Conservation (phyloP, 2,113 vertebrate genomes). For the Candoia aspera region DNA sequence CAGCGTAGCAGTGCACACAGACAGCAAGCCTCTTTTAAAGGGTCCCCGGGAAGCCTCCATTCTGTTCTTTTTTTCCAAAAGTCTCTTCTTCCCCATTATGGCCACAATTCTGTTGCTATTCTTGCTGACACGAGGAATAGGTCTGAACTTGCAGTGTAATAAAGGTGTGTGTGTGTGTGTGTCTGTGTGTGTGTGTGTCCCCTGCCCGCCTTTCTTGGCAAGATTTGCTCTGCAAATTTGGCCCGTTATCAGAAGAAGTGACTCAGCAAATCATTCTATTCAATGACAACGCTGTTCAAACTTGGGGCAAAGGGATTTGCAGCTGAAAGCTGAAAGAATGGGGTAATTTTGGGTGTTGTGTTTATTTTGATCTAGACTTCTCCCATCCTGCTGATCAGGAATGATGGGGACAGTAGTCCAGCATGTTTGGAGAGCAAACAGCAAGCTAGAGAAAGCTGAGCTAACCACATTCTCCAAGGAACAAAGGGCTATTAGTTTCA, state of each 20-base stretch:
- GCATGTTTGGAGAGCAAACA: not conserved
- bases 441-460: not conserved
- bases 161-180: not conserved
- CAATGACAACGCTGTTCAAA: not conserved
- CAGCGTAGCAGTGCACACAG: too few relatives aligned
- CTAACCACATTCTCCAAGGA: not conserved
- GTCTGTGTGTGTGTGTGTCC: not conserved
- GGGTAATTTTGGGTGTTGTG: not conserved
- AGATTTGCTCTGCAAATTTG: not conserved
- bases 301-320: not conserved
- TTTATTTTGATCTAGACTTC: not conserved
- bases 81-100: not conserved
- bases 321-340: not conserved
- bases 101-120: not conserved
- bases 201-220: not conserved
- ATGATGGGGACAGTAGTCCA: not conserved
- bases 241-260: not conserved
- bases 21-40: not conserved
- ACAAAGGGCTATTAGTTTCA: not conserved
- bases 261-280: not conserved
- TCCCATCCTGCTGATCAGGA: not conserved
- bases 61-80: not conserved
- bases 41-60: not conserved
- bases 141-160: not conserved
- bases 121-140: not conserved